phyloP scores from a whole-genome alignment of 2,888 invertebrate species.

The Diploptera punctata region DNA sequence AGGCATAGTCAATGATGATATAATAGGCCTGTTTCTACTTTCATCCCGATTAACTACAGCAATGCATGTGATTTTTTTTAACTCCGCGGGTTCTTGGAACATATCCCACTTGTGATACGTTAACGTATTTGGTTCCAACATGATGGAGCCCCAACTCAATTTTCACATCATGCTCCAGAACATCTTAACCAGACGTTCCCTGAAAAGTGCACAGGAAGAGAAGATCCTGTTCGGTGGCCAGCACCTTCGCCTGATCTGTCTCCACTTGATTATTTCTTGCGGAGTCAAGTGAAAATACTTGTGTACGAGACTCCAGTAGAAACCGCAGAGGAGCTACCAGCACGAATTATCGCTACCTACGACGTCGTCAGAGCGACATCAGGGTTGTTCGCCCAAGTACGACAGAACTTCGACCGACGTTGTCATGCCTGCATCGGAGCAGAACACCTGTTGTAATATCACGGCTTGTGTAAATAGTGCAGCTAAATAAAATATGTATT shows the following conservation, averaged over 20 bases:
- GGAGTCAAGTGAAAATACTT: not conserved
- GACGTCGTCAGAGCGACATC: not conserved
- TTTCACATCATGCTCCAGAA: not conserved
- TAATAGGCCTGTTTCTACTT: too few species aligned
- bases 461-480: too few species aligned
- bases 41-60: too few species aligned
- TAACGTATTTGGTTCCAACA: too few species aligned
- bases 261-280: not conserved
- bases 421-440: not conserved
- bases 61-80: too few species aligned
- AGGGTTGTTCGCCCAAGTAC: not conserved
- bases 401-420: not conserved
- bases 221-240: not conserved
- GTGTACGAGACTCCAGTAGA: not conserved
- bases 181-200: not conserved
- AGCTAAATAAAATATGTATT: too few species aligned
- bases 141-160: too few species aligned
- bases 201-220: not conserved
- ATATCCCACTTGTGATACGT: too few species aligned
- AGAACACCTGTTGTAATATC: too few species aligned
- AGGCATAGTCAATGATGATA: too few species aligned
- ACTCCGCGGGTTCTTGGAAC: too few species aligned
- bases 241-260: not conserved
- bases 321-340: not conserved
- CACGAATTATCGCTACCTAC: not conserved